Percentiles rank a stretch among this genome's conserved stretches.
Evolutionary conservation across 2,888 invertebrate species (phyloP).

Genomic region (Macaria liturata): DNA sequence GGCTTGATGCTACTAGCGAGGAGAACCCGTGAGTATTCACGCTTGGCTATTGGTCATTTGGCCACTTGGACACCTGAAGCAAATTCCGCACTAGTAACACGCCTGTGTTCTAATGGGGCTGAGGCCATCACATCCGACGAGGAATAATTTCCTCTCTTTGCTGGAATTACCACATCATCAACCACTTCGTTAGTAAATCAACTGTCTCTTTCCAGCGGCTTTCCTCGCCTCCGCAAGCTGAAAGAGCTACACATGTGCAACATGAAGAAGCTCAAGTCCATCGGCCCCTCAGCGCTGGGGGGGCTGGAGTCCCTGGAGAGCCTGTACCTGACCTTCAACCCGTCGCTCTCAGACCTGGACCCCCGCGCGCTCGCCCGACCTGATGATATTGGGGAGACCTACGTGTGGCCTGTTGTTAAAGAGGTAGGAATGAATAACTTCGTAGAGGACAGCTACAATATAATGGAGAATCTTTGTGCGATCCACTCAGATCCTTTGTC

Average conservation of each 20-base stretch:
- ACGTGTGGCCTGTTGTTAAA: slow-evolving; percentile 86
- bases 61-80: no score
- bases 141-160: no score
- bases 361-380: slow-evolving; percentile 83
- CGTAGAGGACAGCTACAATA: no score
- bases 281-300: slow-evolving; percentile 76
- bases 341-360: slow-evolving; percentile 82
- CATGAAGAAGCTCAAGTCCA: slow-evolving; percentile 83
- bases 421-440: no score
- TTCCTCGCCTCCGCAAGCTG: slow-evolving; percentile 85
- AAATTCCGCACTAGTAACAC: no score
- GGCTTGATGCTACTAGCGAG: slow-evolving; percentile 70
- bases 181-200: no score
- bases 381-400: slow-evolving; percentile 74
- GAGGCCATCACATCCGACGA: no score
- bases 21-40: slow-evolving; percentile 60
- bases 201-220: slow-evolving; percentile 74
- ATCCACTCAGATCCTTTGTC: no score
- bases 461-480: no score
- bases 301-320: slow-evolving; percentile 77
- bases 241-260: slow-evolving; percentile 87
- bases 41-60: no score
- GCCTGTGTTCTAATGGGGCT: no score
- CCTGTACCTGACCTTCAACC: slow-evolving; percentile 86
- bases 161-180: no score